Evolutionary conservation across 2,113 vertebrate genomes (phyloP).

Genomic region (Gymnobelideus leadbeateri): DNA sequence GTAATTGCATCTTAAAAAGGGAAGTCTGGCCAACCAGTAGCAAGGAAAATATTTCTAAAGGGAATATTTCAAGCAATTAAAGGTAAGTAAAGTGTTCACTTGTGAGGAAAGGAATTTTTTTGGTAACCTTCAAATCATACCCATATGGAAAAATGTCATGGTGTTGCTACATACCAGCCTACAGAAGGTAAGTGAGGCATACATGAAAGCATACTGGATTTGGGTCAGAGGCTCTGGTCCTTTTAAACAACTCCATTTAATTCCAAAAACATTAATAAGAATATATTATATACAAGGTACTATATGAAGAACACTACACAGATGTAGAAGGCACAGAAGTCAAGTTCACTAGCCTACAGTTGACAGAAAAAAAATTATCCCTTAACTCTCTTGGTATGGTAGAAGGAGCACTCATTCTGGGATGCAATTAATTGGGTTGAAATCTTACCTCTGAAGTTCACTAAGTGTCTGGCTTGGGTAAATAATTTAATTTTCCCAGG

Average conservation of each 20-base stretch:
- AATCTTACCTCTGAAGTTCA: neutral
- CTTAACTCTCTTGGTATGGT: neutral
- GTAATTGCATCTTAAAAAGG: neutral
- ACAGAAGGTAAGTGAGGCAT: neutral
- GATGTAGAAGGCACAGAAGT: neutral
- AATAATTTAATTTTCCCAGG: neutral
- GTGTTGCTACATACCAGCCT: neutral
- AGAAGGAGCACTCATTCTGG: neutral
- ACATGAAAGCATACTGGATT: neutral
- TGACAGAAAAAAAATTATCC: neutral
- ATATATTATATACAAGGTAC: neutral
- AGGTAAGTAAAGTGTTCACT: neutral
- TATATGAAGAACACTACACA: neutral
- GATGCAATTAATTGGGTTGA: neutral
- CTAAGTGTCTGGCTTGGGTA: neutral
- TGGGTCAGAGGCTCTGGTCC: neutral
- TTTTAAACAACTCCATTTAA: neutral
- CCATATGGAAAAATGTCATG: neutral
- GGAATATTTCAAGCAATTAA: neutral
- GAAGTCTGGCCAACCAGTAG: neutral
- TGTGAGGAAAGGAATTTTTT: neutral
- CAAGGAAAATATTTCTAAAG: neutral
- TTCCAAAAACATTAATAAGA: neutral
- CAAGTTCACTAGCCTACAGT: neutral
- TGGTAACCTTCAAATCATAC: neutral